Conservation (phyloP, 2,113 vertebrate species). For the Nematolebias whitei region DNA sequence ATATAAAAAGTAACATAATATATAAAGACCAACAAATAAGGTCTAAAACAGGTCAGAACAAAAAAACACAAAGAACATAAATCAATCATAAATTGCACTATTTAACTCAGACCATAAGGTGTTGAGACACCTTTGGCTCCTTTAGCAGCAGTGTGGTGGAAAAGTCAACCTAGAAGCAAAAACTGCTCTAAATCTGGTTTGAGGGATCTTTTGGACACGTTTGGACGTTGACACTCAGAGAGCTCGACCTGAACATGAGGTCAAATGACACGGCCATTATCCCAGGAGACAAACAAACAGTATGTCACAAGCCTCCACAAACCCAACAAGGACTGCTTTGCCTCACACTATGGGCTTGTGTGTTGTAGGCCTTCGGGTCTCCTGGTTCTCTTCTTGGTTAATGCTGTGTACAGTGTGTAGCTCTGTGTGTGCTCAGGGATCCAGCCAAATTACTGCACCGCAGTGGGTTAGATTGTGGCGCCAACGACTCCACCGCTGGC, state of each 20-base stretch:
- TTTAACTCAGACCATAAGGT: background rate
- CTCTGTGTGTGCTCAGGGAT: conserved; percentile 11
- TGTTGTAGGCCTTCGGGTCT: conserved; percentile 13
- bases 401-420: conserved; percentile 25
- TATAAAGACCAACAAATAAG: too few species aligned
- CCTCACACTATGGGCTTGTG: conserved; percentile 4
- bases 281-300: conserved; percentile 3
- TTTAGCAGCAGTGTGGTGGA: too few species aligned
- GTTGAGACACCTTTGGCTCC: conserved; percentile 13
- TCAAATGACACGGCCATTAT: conserved; percentile 26
- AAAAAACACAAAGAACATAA: too few species aligned
- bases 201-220: conserved; percentile 16
- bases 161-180: conserved; percentile 32
- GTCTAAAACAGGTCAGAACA: too few species aligned
- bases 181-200: conserved; percentile 31
- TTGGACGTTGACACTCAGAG: conserved; percentile 19
- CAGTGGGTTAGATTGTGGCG: conserved; percentile 24
- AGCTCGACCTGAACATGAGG: conserved; percentile 9
- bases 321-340: background rate
- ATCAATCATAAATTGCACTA: too few species aligned
- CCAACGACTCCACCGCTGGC: conserved; percentile 24
- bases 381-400: too few species aligned
- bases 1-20: too few species aligned
- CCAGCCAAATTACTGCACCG: conserved; percentile 32
- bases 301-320: conserved; percentile 13